Evolutionary conservation across 2,888 invertebrate genomes (phyloP), one percentile per base, ranked within the genome.

Genomic region (Ametastegia equiseti): DNA sequence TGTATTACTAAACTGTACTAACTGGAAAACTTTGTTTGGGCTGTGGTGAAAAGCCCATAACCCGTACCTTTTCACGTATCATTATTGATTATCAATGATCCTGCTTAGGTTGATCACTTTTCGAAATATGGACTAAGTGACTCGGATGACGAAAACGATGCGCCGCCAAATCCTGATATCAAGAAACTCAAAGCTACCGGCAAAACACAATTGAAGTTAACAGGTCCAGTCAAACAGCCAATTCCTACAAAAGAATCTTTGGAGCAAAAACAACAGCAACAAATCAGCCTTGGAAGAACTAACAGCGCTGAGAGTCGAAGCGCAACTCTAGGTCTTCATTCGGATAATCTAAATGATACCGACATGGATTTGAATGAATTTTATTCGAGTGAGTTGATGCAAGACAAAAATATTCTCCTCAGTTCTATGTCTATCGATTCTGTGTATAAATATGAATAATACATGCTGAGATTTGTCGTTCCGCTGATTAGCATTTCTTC

Each of bases 111-210:
- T 67, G 96, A 97, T 81, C 98, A 98, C 92, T 98, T 98, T 92
- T 98, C 98, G 19, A 98, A 98, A 89, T 99, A 98, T 90, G 97
- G 97, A 0, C 92, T 97, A 2, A 95, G 95, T 11, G 98, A 98
- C 85, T 97, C 97, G 0, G 98, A 98, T 83, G 98, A 98, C 81
- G 97, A 97, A 3, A 96, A 96, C 45, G 81, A 92, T 91, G 39
- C 81, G 89, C 86, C 93, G 89, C 84, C 88, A 89, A 39, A 89
- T 60, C 85, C 85, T 85, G 85, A 89, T 54, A 81, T 84, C 15
- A 87, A 86, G 30, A 85, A 86, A 47, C 84, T 86, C 0, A 87
- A 88, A 73, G 42, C 39, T 13, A n/a, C 42, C 1, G 27, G 15
- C 19, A 63, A 78, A 60, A 6, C 78, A 42, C 23, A 39, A 78